These are phyloP conservation scores for Monarcha castaneiventris DNA, from an alignment of 2,113 vertebrate species.

Conservation along the genomic window DNA sequence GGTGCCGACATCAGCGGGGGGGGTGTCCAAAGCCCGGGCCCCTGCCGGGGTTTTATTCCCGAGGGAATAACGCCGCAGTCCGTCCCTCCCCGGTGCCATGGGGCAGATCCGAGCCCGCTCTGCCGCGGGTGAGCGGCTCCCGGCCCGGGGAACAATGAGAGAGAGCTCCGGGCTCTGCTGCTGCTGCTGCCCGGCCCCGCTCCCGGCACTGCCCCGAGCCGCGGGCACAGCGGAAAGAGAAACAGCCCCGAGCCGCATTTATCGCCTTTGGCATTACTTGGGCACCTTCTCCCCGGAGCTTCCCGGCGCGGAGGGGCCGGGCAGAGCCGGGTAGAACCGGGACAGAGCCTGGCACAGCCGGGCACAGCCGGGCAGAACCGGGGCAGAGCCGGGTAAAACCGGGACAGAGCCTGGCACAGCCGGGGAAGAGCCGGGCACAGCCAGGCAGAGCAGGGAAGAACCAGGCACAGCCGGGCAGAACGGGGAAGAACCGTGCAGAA, in stretches of 20 bases:
- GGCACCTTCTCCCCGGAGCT: fast-evolving
- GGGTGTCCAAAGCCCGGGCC: neutral
- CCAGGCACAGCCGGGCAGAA: fast-evolving
- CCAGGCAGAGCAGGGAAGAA: neutral
- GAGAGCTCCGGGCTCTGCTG: neutral
- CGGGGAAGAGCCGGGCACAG: too few species aligned
- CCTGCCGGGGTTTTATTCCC: fast-evolving
- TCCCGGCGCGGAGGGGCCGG: neutral
- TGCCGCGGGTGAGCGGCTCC: neutral
- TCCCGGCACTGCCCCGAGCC: too few species aligned
- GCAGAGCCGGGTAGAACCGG: too few species aligned
- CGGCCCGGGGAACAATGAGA: fast-evolving
- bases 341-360: too few species aligned
- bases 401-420: too few species aligned
- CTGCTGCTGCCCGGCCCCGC: neutral
- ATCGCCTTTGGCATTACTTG: neutral
- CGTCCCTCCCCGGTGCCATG: neutral
- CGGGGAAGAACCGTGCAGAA: neutral
- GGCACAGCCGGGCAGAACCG: neutral
- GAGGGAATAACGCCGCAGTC: fast-evolving
- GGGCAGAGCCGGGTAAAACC: too few species aligned
- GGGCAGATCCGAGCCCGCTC: neutral
- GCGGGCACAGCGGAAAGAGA: too few species aligned
- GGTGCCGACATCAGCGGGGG: constrained; percentile 5
- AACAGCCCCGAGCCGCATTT: fast-evolving